Evolutionary conservation across 2,888 invertebrate genomes (phyloP).

Genomic region (Lathronympha strigana): DNA sequence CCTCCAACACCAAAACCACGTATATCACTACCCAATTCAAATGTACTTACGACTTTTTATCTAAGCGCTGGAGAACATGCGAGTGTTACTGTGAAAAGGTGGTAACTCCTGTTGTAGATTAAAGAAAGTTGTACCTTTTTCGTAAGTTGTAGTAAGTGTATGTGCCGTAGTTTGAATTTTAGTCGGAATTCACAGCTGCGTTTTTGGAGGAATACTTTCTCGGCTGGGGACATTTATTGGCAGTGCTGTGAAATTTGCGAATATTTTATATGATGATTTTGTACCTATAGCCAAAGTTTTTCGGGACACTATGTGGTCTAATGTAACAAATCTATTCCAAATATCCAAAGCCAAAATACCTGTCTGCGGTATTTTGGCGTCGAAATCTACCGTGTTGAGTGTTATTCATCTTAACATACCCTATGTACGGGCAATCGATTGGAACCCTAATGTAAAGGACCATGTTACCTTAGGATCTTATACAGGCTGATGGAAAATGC

Average conservation of each 20-base stretch:
- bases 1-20: not conserved
- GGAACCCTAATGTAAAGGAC: no score
- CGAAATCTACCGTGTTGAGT: no score
- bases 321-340: no score
- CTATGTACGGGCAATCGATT: no score
- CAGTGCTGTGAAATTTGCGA: not conserved
- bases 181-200: not conserved
- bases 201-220: not conserved
- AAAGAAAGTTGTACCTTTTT: not conserved
- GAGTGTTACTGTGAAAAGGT: not conserved
- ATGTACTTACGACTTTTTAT: not conserved
- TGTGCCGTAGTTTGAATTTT: conserved; percentile 14
- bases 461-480: no score
- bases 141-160: not conserved
- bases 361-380: no score
- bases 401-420: no score
- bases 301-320: no score
- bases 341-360: no score
- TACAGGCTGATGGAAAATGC: no score
- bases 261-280: not conserved
- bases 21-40: not conserved
- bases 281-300: no score
- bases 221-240: conserved; percentile 1
- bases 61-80: not conserved
- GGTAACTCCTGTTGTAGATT: not conserved